Evolutionary conservation across 2,113 vertebrate species (phyloP).

Genomic region (Grammomys surdaster): DNA sequence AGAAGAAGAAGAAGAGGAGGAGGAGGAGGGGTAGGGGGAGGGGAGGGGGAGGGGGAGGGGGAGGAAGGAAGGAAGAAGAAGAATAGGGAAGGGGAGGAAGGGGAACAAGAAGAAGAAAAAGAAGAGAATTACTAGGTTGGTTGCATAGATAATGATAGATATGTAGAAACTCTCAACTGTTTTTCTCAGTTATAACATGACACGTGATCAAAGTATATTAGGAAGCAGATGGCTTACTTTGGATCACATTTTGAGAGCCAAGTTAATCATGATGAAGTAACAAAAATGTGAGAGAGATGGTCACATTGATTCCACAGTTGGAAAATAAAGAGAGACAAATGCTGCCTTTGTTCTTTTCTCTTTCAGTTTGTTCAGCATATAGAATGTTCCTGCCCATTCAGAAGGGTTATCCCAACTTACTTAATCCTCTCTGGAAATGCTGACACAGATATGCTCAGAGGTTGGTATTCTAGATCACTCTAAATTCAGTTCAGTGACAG

Average conservation of each 20-base stretch:
- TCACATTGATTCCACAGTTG: not conserved
- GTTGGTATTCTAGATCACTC: not conserved
- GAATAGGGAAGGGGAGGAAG: too few species aligned
- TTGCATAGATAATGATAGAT: not conserved
- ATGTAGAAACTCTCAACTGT: not conserved
- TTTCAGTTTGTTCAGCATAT: not conserved
- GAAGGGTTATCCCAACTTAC: too few species aligned
- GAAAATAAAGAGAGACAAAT: not conserved
- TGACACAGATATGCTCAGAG: not conserved
- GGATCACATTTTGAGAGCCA: not conserved
- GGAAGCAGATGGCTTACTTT: not conserved
- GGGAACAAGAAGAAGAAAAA: not conserved
- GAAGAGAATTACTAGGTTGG: not conserved
- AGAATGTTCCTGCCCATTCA: not conserved
- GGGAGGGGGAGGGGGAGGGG: accelerated
- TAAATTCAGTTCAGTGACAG: not conserved
- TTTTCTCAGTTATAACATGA: not conserved
- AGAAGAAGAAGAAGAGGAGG: not conserved
- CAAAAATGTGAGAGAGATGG: not conserved
- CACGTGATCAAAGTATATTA: not conserved
- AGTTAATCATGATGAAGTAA: not conserved
- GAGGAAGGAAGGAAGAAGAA: too few species aligned
- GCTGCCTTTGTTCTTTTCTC: too few species aligned
- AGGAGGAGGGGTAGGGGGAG: too few species aligned
- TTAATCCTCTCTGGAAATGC: not conserved